Conservation (phyloP, 2,113 vertebrate species). For the Plecotus auritus region DNA sequence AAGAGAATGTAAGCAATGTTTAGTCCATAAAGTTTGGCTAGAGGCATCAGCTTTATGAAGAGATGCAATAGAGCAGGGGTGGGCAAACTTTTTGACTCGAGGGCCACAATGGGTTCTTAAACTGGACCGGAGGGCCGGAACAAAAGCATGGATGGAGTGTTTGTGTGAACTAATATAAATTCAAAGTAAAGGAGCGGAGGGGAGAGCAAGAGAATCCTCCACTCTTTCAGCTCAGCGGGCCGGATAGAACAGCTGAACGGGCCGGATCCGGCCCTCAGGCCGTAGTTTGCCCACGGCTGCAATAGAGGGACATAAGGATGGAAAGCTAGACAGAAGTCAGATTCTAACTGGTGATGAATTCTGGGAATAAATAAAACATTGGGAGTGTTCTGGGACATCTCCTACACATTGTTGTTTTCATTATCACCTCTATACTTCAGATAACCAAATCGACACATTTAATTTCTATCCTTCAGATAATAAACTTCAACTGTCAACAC, state of each 20-base stretch:
- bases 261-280: too few relatives aligned
- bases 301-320: neutral
- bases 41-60: neutral
- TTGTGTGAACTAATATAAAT: too few relatives aligned
- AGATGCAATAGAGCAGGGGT: neutral
- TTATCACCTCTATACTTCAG: neutral
- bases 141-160: too few relatives aligned
- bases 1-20: neutral
- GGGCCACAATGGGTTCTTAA: too few relatives aligned
- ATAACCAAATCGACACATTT: neutral
- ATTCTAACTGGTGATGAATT: neutral
- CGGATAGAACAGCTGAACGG: too few relatives aligned
- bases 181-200: too few relatives aligned
- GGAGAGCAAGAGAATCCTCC: too few relatives aligned
- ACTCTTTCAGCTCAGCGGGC: too few relatives aligned
- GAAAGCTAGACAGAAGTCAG: neutral
- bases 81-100: too few relatives aligned
- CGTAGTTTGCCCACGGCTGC: too few relatives aligned
- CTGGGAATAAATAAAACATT: neutral
- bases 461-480: neutral
- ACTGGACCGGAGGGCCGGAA: too few relatives aligned
- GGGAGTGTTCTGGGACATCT: neutral
- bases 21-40: neutral
- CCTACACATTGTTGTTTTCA: neutral
- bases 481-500: neutral